These are phyloP conservation scores for Linyphia triangularis DNA, from an alignment of 2,888 invertebrate genomes.

Conservation along the genomic window DNA sequence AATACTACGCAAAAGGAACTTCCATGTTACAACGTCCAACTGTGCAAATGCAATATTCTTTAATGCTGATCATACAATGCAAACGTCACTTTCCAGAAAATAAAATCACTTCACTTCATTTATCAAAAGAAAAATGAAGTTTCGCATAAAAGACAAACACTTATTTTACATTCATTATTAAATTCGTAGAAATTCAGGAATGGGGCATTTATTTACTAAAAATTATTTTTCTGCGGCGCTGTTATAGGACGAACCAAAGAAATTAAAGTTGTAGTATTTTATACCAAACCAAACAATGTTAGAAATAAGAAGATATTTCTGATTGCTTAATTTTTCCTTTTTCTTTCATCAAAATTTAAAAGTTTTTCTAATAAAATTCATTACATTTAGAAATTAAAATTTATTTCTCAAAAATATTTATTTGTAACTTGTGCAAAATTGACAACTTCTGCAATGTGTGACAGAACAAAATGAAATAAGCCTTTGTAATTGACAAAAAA, in stretches of 20 bases:
- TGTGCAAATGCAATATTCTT: background rate
- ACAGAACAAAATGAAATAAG: no score
- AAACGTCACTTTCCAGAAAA: background rate
- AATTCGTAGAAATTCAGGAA: background rate
- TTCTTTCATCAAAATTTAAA: no score
- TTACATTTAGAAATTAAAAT: no score
- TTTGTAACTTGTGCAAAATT: no score
- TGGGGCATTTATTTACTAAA: slow-evolving; percentile 3
- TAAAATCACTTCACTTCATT: background rate
- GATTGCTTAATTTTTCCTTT: no score
- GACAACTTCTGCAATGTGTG: no score
- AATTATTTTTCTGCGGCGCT: slow-evolving; percentile 19
- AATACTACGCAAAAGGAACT: slow-evolving; percentile 31
- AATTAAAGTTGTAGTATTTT: background rate
- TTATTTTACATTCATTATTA: background rate
- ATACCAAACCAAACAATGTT: background rate
- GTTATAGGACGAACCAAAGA: background rate
- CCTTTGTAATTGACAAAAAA: no score
- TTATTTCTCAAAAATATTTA: no score
- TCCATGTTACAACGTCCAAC: background rate
- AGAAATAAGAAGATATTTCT: no score
- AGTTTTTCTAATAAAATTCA: no score
- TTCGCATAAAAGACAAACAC: background rate
- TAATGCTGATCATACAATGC: slow-evolving; percentile 11
- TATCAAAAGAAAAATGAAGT: background rate